Evolutionary conservation across 1,140 invertebrate species (phyloP), one percentile per base, ranked within the genome.

Genomic region (Spodoptera frugiperda): DNA sequence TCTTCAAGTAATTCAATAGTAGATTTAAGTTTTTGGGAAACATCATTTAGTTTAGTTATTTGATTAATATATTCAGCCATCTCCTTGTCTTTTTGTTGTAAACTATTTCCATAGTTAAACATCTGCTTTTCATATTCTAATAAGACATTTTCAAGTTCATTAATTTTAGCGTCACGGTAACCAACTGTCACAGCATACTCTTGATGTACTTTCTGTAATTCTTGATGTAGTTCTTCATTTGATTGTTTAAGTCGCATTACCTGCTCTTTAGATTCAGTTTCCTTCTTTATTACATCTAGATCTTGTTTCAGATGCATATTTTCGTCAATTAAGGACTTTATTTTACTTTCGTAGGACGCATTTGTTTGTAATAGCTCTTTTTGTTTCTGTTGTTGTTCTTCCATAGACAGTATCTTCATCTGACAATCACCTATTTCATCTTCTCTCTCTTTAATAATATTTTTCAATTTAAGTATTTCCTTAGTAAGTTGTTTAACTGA

Each of bases 381-480:
- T 77, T 92, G 87, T 78, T 94, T 94, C 68, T 94, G 87, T 79
- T 94, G 91, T 65, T 91, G 89, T 82, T 94, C 91, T 85, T 94
- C 92, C 54, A 95, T 51, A 12, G 92, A 92, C 30, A 93, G 81
- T 82, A 94, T 92, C 79, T 94, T 93, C 91, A 94, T 94, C 80
- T 93, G 91, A 78, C 89, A 94, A 76, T 95, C 91, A 57, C 91
- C 93, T 75, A 95, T 93, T 87, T 95, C 95, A 44, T 93, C 86
- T 82, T 94, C 91, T 85, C 95, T 92, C 55, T 95, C 89, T 85
- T 95, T 95, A n/a, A 94, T 91, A 10, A 80, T 85, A 86, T 94
- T 89, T 84, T 95, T 91, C 53, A 93, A 84, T 84, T 94, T 92
- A 33, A 94, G 82, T 70, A 94, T 94, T 87, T 95, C 94, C 90